Evolutionary conservation across 2,888 invertebrate genomes (phyloP), one percentile per base, ranked within the genome.

Genomic region (Autographa gamma): DNA sequence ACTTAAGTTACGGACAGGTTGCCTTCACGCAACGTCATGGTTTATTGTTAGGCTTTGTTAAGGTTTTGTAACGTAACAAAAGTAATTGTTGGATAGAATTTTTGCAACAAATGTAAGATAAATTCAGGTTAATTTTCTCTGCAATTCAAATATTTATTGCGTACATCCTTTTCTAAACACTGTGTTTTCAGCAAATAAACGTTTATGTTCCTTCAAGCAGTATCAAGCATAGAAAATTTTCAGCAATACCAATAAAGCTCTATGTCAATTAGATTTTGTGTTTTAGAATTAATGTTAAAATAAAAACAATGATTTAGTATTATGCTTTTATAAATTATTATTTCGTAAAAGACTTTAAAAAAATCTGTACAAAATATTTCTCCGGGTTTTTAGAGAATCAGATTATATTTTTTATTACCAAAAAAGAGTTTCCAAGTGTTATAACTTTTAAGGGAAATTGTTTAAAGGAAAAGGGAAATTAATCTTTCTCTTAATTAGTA

Each of bases 401-500:
- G 84, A 86, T 84, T 85, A 85, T 86, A 85, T 86, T 87, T 88
- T 88, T 84, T 84, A 83, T 83, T 85, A 80, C 80, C 79, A 80
- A 86, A 89, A 90, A 85, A 85, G 83, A 78, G 86, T 88, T 83
- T 77, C 76, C 67, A 90, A 90, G 83, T 87, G 88, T 88, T 91
- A 88, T 87, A 91, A 93, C 89, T 93, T 92, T 87, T 86, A 86
- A 84, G 85, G 92, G 91, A 93, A 94, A 94, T 93, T 94, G 91
- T 93, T 93, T 93, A 91, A 92, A 88, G 91, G 91, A 91, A 92
- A 91, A 91, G 89, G 92, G 93, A 94, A 93, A 95, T 95, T 93
- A 93, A 94, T 95, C 94, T 94, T 94, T 94, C 89, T 91, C 93
- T 93, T 95, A 95, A 94, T 95, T 95, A 94, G 94, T 83, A 93